Base-by-base conservation (phyloP, 2,888 invertebrate species). In the Sarcophaga caerulescens region DNA sequence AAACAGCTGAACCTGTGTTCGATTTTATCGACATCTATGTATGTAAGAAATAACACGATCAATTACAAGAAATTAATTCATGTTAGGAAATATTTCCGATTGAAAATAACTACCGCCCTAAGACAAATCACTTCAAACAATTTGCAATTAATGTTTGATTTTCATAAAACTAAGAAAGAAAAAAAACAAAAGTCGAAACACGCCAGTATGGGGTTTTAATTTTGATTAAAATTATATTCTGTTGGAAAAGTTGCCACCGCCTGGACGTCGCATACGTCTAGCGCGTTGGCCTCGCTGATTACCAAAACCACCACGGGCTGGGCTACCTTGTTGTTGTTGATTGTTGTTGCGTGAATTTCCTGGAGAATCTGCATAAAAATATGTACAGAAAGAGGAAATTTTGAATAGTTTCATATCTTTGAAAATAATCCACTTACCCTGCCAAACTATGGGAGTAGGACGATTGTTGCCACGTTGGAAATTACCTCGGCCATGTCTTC, bases 371-470 rank as follows among this genome's bases (percentile, higher is more conserved):
- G 35, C 35, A 75, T 47, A 68, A 62, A 25, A 70, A 62, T 62
- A 74, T 57, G 65, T 57, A 65, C 45, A 63, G 71, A n/a, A 70
- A 60, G 52, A 4, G 12, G 52, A n/a, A 35, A 12, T 25, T 17
- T 35, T 35, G 0, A 62, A 14, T 11, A 10, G 25, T 60, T 25
- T 52, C 11, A 19, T n/a, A 63, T 57, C 4, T 14, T 25, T 14
- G n/a, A 17, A 73, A 57, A 52, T 25, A 68, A 23, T 23, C 21
- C 77, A 62, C 60, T 73, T 63, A 88, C 87, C 87, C 74, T 92
- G 92, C 95, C 96, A 96, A 47, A 95, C 93, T 87, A 96, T 96
- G 0, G 95, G 95, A 14, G 95, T 95, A 6, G 95, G 95, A 69
- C 94, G 93, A 77, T 91, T 84, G 92, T 94, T 81, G 90, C 91